These are phyloP conservation scores for Habroteleia sp. DNA, from an alignment of 2,888 invertebrate genomes.

Conservation along the genomic window DNA sequence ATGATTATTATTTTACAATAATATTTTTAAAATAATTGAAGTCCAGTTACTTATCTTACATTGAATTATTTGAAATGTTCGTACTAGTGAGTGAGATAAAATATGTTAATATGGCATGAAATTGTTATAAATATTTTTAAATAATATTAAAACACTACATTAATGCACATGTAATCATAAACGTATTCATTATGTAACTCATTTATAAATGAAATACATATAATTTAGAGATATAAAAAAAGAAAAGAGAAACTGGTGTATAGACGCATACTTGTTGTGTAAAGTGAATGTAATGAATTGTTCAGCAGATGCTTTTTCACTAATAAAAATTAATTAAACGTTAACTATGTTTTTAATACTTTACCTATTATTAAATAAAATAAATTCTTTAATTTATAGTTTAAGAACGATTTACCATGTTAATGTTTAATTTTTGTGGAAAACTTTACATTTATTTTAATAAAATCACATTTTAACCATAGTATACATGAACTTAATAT, in stretches of 20 bases:
- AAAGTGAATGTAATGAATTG: constrained; percentile 77
- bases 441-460: too few relatives aligned
- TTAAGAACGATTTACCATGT: too few relatives aligned
- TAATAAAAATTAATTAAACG: constrained; percentile 77
- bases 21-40: constrained; percentile 14
- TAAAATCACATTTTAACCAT: too few relatives aligned
- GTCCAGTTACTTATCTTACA: constrained; percentile 5
- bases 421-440: too few relatives aligned
- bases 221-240: constrained; percentile 42
- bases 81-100: constrained; percentile 29
- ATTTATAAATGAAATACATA: constrained; percentile 50
- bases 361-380: too few relatives aligned
- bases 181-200: constrained; percentile 30
- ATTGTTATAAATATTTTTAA: constrained; percentile 51
- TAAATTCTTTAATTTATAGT: too few relatives aligned
- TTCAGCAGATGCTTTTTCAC: constrained; percentile 78
- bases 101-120: constrained; percentile 13
- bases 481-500: too few relatives aligned
- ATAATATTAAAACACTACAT: constrained; percentile 50
- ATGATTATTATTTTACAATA: not conserved
- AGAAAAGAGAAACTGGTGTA: constrained; percentile 63
- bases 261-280: constrained; percentile 69
- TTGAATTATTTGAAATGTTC: constrained; percentile 16
- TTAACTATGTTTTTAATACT: constrained; percentile 30
- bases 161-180: constrained; percentile 29